Base-by-base conservation (phyloP, 2,797 vertebrate genomes). In the Neopelma chrysocephalum region DNA sequence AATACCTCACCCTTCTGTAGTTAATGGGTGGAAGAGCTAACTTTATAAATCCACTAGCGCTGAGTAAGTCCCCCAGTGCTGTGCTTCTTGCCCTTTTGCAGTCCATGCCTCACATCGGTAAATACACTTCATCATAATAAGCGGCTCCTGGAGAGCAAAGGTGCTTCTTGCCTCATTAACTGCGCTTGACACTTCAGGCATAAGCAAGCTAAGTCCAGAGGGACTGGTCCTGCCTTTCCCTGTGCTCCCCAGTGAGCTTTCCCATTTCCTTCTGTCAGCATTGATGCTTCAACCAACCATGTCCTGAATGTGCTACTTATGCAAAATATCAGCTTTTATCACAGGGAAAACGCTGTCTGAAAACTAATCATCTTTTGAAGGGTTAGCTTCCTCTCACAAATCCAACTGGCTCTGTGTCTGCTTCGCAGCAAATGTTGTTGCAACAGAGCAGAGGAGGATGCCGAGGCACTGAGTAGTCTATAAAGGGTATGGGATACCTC, bases 221-320 rank as follows among this genome's bases (percentile, higher is more conserved):
- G 86, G 81, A 93, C 86, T 48, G 21, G 48, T 89, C 71, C 89
- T 96, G 81, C 78, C 64, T 96, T 92, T 80, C 78, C 38, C 21
- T 26, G 10, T 43, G 57, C 84, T 96, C 90, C 89, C 75, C 56
- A 75, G 89, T 64, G 90, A 94, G 89, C 86, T 93, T 96, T 80
- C 89, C 92, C 45, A 64, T 96, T 93, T 92, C 84, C 81, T 95
- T 96, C 93, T 97, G 95, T 96, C 95, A 91, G 90, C 89, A 96
- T 68, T 68, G 90, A 96, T 96, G 93, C 90, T 92, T 92, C 94
- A 94, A 54, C 86, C 89, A 85, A 89, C 95, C 89, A 54, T 95
- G 87, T 92, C 92, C 93, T 90, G 83, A 94, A 95, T 95, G 81
- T 97, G 90, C 83, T 93, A 80, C 81, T 94, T 97, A 82, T 75